phyloP scores from a whole-genome alignment of 2,113 vertebrate genomes.

The Sceloporus tristichus region DNA sequence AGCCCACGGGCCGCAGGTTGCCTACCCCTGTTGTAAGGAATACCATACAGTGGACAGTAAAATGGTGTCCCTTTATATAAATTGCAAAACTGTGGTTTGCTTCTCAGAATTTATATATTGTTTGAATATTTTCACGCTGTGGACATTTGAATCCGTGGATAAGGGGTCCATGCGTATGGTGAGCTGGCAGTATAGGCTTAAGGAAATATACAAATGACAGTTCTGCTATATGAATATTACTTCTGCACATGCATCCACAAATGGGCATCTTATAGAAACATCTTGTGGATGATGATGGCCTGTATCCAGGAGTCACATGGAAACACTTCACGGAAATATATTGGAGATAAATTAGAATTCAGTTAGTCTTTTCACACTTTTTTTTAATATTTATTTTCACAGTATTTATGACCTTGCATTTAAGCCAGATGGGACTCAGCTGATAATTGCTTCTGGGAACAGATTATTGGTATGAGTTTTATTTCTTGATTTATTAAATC shows the following conservation, averaged over 20 bases:
- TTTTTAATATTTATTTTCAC: conserved; percentile 42
- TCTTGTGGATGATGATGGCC: not conserved
- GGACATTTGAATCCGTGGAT: too few relatives aligned
- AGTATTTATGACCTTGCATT: conserved; percentile 97
- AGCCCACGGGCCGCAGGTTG: too few relatives aligned
- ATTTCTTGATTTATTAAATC: conserved; percentile 14
- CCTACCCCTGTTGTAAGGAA: too few relatives aligned
- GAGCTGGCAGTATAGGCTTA: not conserved
- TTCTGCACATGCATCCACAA: not conserved
- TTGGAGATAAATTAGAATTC: not conserved
- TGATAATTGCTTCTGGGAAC: conserved; percentile 95
- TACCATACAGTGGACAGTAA: too few relatives aligned
- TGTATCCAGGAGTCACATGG: not conserved
- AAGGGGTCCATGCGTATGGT: too few relatives aligned
- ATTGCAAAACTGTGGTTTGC: too few relatives aligned
- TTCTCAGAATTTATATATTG: too few relatives aligned
- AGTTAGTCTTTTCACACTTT: conserved; percentile 37
- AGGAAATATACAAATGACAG: not conserved
- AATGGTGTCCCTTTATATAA: too few relatives aligned
- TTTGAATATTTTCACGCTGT: too few relatives aligned
- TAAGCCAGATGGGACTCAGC: conserved; percentile 96
- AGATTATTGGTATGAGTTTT: conserved; percentile 88
- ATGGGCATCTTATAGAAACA: not conserved
- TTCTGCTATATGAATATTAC: not conserved
- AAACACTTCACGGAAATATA: not conserved